These are phyloP conservation scores for Neostethus bicornis DNA, from an alignment of 2,797 vertebrate genomes.

Conservation along the genomic window DNA sequence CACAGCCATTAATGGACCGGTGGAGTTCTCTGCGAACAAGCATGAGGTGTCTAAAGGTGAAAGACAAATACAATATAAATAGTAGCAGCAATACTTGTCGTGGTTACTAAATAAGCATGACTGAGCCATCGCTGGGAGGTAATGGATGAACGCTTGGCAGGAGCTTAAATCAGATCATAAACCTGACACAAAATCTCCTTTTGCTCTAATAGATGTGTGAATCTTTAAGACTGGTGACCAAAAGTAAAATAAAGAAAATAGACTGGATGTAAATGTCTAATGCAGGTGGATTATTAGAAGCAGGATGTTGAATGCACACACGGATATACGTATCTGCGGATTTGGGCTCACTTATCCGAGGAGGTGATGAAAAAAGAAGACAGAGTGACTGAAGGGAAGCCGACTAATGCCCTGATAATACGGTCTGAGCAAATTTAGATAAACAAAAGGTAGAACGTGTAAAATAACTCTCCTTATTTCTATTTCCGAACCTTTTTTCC, in stretches of 20 bases:
- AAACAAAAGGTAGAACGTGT: constrained; percentile 7
- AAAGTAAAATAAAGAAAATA: constrained; percentile 1
- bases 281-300: constrained; percentile 52
- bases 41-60: constrained; percentile 63
- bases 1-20: constrained; percentile 60
- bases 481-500: neutral
- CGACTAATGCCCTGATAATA: constrained; percentile 36
- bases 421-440: constrained; percentile 24
- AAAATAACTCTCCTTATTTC: neutral
- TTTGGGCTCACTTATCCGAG: constrained; percentile 55
- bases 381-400: constrained; percentile 30
- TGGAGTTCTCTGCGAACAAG: constrained; percentile 43
- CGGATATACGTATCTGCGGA: constrained; percentile 55
- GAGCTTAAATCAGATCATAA: constrained; percentile 23
- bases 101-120: constrained; percentile 64
- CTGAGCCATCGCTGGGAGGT: constrained; percentile 44
- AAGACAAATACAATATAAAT: constrained; percentile 63
- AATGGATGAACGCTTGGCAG: constrained; percentile 49
- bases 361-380: constrained; percentile 39
- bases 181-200: constrained; percentile 6
- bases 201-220: constrained; percentile 1
- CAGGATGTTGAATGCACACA: constrained; percentile 36
- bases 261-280: constrained; percentile 14
- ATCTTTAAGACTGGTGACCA: constrained; percentile 4
- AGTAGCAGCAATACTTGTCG: constrained; percentile 37